Evolutionary conservation across 2,888 invertebrate species (phyloP), one percentile per base, ranked within the genome.

Genomic region (Leptopilina syphax): DNA sequence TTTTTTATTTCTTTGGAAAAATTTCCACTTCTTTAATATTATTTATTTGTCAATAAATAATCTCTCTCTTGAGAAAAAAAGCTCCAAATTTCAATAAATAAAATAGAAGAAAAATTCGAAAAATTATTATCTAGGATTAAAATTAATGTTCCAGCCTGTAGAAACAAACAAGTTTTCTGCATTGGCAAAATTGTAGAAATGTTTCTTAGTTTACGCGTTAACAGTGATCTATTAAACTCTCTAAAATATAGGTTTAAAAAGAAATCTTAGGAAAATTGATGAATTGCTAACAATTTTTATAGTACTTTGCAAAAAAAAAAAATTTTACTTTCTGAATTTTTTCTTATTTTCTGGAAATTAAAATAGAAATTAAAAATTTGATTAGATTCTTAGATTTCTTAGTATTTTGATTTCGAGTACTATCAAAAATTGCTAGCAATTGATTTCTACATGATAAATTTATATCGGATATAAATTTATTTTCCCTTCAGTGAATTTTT

Each of bases 141-240:
- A 73, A 41, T n/a, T 3, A 73, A 73, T 73, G 73, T 73, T 73
- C 73, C 57, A 73, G 57, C 57, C 57, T 73, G 41, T 34, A 73
- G 41, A 73, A 34, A 34, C 34, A 73, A 18, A 57, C 44, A 57
- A 18, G 73, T 50, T 50, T 34, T 34, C 9, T 73, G 57, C 41
- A 73, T 57, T 34, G 41, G 10, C 34, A 60, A 50, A 73, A 73
- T 57, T 73, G 57, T 73, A 73, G 54, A 73, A 57, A 73, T 34
- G 34, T 57, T 73, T 73, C 73, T 57, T 73, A 73, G 73, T 73
- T 73, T 73, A 54, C 54, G 50, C 27, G 54, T 54, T 27, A 50
- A 13, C 73, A 73, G 73, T 73, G 54, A 73, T 34, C 54, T 73
- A 73, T 41, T 73, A 41, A 73, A 73, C 73, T 73, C 70, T 70